These are phyloP conservation scores for Olivierus martensii DNA, from an alignment of 1,140 invertebrate genomes.

Conservation along the genomic window DNA sequence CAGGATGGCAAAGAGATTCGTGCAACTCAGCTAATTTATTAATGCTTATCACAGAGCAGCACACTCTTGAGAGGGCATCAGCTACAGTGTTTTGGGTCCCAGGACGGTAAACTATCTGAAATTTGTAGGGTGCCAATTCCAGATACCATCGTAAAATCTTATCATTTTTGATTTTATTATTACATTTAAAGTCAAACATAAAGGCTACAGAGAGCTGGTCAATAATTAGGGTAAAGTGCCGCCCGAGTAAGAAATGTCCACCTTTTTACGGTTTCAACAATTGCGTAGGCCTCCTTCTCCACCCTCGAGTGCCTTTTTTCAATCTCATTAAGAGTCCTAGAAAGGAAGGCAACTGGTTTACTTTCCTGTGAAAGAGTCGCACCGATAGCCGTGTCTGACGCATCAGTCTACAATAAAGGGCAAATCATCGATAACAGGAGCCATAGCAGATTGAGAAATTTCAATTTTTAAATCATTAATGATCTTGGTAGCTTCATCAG, in stretches of 20 bases:
- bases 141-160: constrained; percentile 17
- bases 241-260: constrained; percentile 18
- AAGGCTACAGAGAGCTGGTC: constrained; percentile 19
- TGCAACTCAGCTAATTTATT: constrained; percentile 13
- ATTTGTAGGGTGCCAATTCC: constrained; percentile 1
- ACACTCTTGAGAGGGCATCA: neutral
- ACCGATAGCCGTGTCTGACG: constrained; percentile 17
- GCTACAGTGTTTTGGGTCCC: neutral
- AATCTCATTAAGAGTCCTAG: constrained; percentile 8
- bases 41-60: neutral
- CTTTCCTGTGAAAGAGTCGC: constrained; percentile 15
- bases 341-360: constrained; percentile 13
- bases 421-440: neutral
- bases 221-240: constrained; percentile 20
- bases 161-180: constrained; percentile 23
- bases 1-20: constrained; percentile 20
- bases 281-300: constrained; percentile 18
- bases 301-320: constrained; percentile 11
- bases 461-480: constrained; percentile 10
- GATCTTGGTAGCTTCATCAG: constrained; percentile 16
- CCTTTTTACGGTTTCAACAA: constrained; percentile 15
- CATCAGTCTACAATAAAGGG: constrained; percentile 4
- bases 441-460: constrained; percentile 11
- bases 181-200: constrained; percentile 18
- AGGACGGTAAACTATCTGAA: neutral